Conservation (phyloP, 2,888 invertebrate genomes). For the Electrophaes corylata region DNA sequence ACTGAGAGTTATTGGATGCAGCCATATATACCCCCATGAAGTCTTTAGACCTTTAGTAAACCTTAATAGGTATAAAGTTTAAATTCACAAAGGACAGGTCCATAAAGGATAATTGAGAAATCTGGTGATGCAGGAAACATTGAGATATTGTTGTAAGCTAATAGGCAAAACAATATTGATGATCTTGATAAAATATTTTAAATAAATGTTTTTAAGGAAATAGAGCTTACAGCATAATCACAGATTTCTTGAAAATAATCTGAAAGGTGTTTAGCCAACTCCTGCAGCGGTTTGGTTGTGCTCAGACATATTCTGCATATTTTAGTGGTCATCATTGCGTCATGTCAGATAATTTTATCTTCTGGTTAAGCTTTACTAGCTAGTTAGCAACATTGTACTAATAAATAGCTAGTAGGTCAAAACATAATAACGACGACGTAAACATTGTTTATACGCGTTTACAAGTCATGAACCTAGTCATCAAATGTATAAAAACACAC, state of each 20-base stretch:
- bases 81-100: too few relatives aligned
- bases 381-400: not conserved
- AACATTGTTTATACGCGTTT: not conserved
- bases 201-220: not conserved
- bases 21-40: too few relatives aligned
- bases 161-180: too few relatives aligned
- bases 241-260: constrained; percentile 20
- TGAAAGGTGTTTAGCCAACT: constrained; percentile 11
- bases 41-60: too few relatives aligned
- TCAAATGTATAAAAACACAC: not conserved
- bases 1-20: not conserved
- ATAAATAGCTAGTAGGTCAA: not conserved
- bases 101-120: too few relatives aligned
- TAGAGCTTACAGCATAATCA: constrained; percentile 15
- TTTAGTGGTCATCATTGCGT: not conserved
- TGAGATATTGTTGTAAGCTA: too few relatives aligned
- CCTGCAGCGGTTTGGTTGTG: constrained; percentile 3
- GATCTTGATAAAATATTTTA: too few relatives aligned
- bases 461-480: not conserved
- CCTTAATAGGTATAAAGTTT: too few relatives aligned
- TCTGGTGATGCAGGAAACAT: too few relatives aligned
- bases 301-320: constrained; percentile 17
- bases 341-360: not conserved
- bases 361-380: not conserved
- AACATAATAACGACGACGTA: not conserved